Base-by-base conservation (phyloP, 2,797 vertebrate species). In the Diglossa cyanea region DNA sequence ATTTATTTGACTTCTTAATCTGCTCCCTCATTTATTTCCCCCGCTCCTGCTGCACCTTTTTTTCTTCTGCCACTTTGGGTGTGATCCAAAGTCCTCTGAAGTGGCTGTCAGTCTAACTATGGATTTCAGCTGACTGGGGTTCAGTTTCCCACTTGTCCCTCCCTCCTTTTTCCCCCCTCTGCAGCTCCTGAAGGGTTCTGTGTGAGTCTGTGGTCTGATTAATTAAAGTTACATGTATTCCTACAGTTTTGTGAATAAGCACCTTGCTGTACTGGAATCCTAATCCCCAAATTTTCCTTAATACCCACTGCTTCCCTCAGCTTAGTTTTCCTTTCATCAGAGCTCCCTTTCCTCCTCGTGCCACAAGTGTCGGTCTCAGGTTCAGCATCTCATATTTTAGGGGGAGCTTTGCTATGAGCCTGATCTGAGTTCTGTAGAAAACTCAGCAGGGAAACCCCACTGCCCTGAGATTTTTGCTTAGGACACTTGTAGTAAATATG, bases 1-100 rank as follows among this genome's bases (percentile, higher is more conserved):
- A 68, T 42, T 94, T 92, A 55, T 84, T 78, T 62, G 30, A 83
- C 30, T 89, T 94, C 81, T 54, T 93, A 73, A 86, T 86, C 55
- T 90, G 24, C 35, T 50, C 40, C 55, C 37, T 92, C 61, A 57
- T 84, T 88, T 86, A 54, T 94, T 90, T 35, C 51, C 55, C 33
- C 33, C 53, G 5, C 45, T 88, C 47, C 53, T 95, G 58, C 44
- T 60, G 24, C 18, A n/a, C 61, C 66, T 73, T 83, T 58, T 71
- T 80, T 75, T 61, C 17, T 63, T 47, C 81, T 94, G 35, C 65
- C 2, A 4, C 40, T 50, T 53, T 80, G 66, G 20, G 17, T 76
- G 10, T 23, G 31, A 73, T 78, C 62, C 76, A 79, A 88, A 94
- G 37, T 53, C 76, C 55, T 20, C 53, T 86, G 70, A 76, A 91